These are phyloP conservation scores for Synanthedon andrenaeformis DNA, from an alignment of 2,888 invertebrate genomes.

Conservation along the genomic window DNA sequence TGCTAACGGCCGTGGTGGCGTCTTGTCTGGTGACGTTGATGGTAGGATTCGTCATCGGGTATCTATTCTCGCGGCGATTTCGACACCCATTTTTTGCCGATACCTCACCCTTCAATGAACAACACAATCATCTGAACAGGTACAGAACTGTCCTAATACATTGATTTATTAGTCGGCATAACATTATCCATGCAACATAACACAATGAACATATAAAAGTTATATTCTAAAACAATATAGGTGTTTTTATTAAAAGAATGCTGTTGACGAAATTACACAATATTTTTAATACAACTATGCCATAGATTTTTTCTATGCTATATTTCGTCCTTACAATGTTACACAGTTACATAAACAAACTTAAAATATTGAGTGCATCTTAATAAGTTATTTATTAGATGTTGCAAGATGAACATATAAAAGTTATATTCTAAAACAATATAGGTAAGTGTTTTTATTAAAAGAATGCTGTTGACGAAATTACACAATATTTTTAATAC, in stretches of 20 bases:
- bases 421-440: no score
- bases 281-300: no score
- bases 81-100: constrained; percentile 78
- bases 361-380: no score
- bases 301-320: no score
- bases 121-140: constrained; percentile 83
- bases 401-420: no score
- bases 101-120: constrained; percentile 80
- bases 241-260: not conserved
- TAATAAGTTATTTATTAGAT: no score
- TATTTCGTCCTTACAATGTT: no score
- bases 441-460: not conserved
- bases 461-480: no score
- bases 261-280: no score
- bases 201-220: no score
- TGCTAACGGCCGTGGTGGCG: constrained; percentile 83
- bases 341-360: no score
- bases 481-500: no score
- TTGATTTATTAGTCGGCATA: not conserved
- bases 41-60: constrained; percentile 87
- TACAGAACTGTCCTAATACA: constrained; percentile 18
- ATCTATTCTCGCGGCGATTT: constrained; percentile 83
- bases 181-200: not conserved
- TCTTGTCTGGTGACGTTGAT: constrained; percentile 84
- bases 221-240: not conserved